Evolutionary conservation across 1,140 invertebrate species (phyloP).

Genomic region (Lepidurus apus): DNA sequence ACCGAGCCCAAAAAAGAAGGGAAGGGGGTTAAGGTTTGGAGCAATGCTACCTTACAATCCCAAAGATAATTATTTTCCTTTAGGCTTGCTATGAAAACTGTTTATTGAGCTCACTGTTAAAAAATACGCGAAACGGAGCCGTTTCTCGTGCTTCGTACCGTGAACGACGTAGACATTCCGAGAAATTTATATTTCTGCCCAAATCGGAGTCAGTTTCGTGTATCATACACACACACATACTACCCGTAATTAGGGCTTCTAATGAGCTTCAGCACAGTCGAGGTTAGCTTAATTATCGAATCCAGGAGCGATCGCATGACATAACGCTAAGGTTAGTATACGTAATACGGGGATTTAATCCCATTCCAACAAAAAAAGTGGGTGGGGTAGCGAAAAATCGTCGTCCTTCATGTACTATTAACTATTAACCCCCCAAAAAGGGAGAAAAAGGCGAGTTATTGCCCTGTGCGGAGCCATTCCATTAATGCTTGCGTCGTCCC

Average conservation of each 20-base stretch:
- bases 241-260: neutral
- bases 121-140: too few relatives aligned
- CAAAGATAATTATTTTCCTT: too few relatives aligned
- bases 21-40: neutral
- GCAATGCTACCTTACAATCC: too few relatives aligned
- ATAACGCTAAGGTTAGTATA: neutral
- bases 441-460: neutral
- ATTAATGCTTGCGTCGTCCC: neutral
- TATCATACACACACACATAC: neutral
- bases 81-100: too few relatives aligned
- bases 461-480: neutral
- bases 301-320: constrained; percentile 5
- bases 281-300: constrained; percentile 5
- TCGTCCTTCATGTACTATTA: neutral
- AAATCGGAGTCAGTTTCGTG: neutral
- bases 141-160: too few relatives aligned
- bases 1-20: neutral
- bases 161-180: too few relatives aligned
- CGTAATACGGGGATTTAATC: neutral
- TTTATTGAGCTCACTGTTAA: too few relatives aligned
- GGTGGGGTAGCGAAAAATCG: neutral
- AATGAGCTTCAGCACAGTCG: neutral
- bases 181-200: too few relatives aligned
- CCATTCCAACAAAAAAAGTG: neutral
- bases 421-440: neutral